Conservation (phyloP, 2,113 vertebrate genomes). For the Crotalus horridus region DNA sequence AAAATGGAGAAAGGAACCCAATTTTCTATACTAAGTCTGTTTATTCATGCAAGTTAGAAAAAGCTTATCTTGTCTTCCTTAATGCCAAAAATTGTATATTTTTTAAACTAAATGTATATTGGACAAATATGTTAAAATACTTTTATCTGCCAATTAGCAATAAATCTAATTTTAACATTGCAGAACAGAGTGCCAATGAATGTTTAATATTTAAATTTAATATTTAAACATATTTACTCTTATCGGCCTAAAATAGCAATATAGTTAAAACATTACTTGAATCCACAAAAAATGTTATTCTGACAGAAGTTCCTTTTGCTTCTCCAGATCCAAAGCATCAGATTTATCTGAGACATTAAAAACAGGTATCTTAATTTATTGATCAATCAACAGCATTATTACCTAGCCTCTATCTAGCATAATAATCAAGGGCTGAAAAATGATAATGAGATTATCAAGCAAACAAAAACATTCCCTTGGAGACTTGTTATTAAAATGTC, state of each 20-base stretch:
- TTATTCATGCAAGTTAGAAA: not conserved
- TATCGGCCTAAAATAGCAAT: not conserved
- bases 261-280: slow-evolving; percentile 1
- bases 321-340: not conserved
- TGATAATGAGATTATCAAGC: slow-evolving; percentile 12
- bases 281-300: not conserved
- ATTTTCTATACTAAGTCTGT: not conserved
- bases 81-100: not conserved
- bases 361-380: slow-evolving; percentile 13
- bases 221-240: not conserved
- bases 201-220: not conserved
- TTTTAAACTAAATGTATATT: not conserved
- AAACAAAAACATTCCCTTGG: slow-evolving; percentile 24
- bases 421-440: slow-evolving; percentile 26
- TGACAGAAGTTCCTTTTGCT: not conserved
- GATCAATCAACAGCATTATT: slow-evolving; percentile 22
- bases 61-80: not conserved
- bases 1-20: not conserved
- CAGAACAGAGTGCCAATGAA: not conserved
- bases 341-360: slow-evolving; percentile 22
- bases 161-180: not conserved
- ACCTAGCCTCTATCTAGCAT: not conserved
- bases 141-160: not conserved
- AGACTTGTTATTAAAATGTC: slow-evolving; percentile 38
- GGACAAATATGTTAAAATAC: slow-evolving; percentile 6